These are phyloP conservation scores for Artibeus lituratus DNA, from an alignment of 2,797 vertebrate genomes.

Conservation along the genomic window DNA sequence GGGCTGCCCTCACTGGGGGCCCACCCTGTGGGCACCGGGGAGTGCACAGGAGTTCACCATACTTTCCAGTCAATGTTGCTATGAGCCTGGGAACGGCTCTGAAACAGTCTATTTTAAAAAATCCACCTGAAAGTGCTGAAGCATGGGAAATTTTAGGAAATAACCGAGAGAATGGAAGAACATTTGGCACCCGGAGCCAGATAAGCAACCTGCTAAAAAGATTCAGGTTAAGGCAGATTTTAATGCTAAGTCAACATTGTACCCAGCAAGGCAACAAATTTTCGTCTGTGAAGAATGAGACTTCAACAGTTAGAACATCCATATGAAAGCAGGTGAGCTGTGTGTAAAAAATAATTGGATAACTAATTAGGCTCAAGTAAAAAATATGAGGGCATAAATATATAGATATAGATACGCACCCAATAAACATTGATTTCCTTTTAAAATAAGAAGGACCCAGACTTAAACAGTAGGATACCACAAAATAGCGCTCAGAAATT, in stretches of 20 bases:
- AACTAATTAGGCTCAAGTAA: not conserved
- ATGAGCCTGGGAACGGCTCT: not conserved
- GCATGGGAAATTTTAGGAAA: not conserved
- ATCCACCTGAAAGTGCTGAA: not conserved
- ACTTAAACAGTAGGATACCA: not conserved
- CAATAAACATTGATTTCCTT: not conserved
- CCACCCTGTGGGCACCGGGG: not conserved
- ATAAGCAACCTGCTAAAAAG: not conserved
- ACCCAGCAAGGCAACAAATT: not conserved
- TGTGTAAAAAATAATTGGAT: not conserved
- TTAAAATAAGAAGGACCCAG: not conserved
- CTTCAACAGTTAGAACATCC: not conserved
- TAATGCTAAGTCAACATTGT: not conserved
- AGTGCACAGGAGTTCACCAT: not conserved
- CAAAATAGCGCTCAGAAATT: not conserved
- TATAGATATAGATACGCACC: not conserved
- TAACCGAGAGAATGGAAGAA: not conserved
- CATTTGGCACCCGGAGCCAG: not conserved
- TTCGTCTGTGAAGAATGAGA: not conserved
- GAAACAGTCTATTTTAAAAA: not conserved
- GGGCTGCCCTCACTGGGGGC: not conserved
- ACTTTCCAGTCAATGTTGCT: not conserved
- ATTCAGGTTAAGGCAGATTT: not conserved
- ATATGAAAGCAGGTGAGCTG: not conserved
- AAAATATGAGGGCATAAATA: not conserved